Conservation (phyloP, 2,797 vertebrate genomes). For the Dicrostonyx torquatus region DNA sequence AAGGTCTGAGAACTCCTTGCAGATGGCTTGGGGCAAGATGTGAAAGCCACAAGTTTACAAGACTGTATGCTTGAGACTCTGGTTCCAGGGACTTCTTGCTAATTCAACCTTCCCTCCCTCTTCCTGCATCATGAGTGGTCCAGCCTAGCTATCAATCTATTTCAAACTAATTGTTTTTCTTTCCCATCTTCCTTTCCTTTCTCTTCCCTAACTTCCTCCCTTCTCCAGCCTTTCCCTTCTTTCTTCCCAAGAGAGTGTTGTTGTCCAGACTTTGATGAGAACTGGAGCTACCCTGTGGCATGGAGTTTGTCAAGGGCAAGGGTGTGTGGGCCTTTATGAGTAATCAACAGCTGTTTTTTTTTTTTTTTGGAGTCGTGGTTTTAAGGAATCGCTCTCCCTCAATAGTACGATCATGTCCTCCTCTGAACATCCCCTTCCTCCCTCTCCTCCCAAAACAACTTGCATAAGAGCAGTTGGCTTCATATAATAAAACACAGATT, state of each 20-base stretch:
- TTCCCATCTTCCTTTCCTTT: slow-evolving; percentile 18
- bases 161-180: slow-evolving; percentile 5
- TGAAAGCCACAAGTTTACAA: slow-evolving; percentile 65
- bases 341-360: slow-evolving; percentile 64
- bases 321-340: slow-evolving; percentile 66
- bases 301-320: slow-evolving; percentile 64
- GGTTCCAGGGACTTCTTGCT: slow-evolving; percentile 52
- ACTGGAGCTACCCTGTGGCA: slow-evolving; percentile 29
- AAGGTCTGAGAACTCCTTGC: slow-evolving; percentile 30
- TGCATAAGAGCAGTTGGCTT: slow-evolving; percentile 74
- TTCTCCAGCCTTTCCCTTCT: slow-evolving; percentile 9
- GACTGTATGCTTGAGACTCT: slow-evolving; percentile 58
- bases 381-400: slow-evolving; percentile 64
- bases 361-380: slow-evolving; percentile 55
- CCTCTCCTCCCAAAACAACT: neutral
- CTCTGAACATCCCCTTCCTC: neutral
- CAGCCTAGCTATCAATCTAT: slow-evolving; percentile 42
- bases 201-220: neutral
- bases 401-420: slow-evolving; percentile 55
- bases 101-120: slow-evolving; percentile 18
- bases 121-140: slow-evolving; percentile 10
- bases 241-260: slow-evolving; percentile 2
- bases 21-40: slow-evolving; percentile 60
- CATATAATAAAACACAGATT: slow-evolving; percentile 73
- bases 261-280: slow-evolving; percentile 55